Conservation (phyloP, 1,140 invertebrate genomes). For the Aporrectodea caliginosa region DNA sequence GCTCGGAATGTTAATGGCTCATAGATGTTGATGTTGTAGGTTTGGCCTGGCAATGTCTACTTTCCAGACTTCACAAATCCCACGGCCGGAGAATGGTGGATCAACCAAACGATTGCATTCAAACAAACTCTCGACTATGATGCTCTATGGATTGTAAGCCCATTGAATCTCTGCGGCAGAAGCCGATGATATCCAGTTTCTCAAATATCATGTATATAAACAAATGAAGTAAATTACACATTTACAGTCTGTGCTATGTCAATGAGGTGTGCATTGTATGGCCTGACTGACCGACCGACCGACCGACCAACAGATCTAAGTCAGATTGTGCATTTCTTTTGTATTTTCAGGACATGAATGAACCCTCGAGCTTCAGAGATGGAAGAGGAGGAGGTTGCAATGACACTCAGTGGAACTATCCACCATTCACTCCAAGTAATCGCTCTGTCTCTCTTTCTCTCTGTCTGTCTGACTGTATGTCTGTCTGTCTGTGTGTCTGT, state of each 20-base stretch:
- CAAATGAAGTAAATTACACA: too few species aligned
- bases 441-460: too few species aligned
- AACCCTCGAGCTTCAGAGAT: conserved; percentile 71
- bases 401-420: conserved; percentile 51
- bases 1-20: too few species aligned
- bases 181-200: conserved; percentile 4
- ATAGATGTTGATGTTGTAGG: too few species aligned
- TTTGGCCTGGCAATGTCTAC: conserved; percentile 49
- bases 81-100: conserved; percentile 49
- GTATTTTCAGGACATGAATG: conserved; percentile 64
- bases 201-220: too few species aligned
- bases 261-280: too few species aligned
- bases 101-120: conserved; percentile 47
- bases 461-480: too few species aligned
- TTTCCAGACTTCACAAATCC: conserved; percentile 54
- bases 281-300: too few species aligned
- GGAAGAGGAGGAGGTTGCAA: conserved; percentile 59
- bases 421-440: conserved; percentile 30
- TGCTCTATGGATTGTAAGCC: conserved; percentile 58
- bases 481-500: too few species aligned
- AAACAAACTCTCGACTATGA: conserved; percentile 62
- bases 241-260: too few species aligned
- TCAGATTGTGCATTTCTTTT: too few species aligned
- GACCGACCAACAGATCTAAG: too few species aligned
- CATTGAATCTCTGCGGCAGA: not conserved